These are phyloP conservation scores for Drosophila niveifrons DNA, from an alignment of 2,888 invertebrate genomes.

Conservation along the genomic window DNA sequence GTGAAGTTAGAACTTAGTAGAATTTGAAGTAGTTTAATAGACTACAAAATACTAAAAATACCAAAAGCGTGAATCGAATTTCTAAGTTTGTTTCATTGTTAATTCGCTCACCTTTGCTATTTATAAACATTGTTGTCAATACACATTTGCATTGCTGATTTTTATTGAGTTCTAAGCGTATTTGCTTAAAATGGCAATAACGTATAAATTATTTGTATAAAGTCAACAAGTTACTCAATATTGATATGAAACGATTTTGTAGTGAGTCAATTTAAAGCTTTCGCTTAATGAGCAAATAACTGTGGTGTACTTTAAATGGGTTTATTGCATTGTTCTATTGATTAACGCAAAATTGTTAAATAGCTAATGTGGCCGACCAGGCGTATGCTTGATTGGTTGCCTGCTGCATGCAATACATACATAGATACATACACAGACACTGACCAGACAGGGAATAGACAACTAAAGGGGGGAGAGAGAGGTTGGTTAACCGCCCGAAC, in stretches of 20 bases:
- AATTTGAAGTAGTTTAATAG: too few relatives aligned
- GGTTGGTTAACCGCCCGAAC: conserved; percentile 50
- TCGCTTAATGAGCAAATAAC: conserved; percentile 3
- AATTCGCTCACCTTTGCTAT: conserved; percentile 3
- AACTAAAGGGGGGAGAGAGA: conserved; percentile 11
- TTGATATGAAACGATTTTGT: background rate
- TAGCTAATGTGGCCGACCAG: conserved; percentile 14
- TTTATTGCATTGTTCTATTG: conserved; percentile 35
- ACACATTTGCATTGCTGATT: background rate
- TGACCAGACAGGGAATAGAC: conserved; percentile 38
- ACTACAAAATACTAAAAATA: too few relatives aligned
- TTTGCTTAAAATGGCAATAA: background rate
- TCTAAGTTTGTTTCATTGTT: background rate
- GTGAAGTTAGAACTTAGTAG: too few relatives aligned
- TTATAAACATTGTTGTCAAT: background rate
- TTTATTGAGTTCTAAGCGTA: background rate
- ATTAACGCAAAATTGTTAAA: conserved; percentile 47
- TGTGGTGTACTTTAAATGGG: conserved; percentile 16
- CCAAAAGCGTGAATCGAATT: too few relatives aligned
- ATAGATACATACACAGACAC: conserved; percentile 13
- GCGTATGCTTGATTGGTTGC: conserved; percentile 21
- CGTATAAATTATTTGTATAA: background rate
- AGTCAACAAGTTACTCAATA: background rate
- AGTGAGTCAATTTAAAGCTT: conserved; percentile 1
- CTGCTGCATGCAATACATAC: conserved; percentile 3